These are phyloP conservation scores for Camarhynchus parvulus DNA, from an alignment of 2,113 vertebrate genomes.

Conservation along the genomic window DNA sequence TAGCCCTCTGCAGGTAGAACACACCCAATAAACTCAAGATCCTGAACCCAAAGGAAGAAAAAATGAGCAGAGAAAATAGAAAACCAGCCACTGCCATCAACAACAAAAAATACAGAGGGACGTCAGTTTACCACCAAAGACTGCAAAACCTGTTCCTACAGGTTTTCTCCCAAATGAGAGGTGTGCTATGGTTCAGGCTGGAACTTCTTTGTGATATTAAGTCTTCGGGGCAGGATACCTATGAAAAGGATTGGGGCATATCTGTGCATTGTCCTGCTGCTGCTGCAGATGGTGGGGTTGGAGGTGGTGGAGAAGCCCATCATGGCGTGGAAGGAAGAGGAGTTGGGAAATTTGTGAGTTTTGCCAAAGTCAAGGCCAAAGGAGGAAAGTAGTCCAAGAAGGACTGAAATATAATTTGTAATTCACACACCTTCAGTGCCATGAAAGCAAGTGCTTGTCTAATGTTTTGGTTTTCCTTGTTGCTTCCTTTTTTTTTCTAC, in stretches of 20 bases:
- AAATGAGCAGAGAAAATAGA: neutral
- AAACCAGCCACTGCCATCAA: neutral
- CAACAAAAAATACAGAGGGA: neutral
- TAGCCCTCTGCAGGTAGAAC: neutral
- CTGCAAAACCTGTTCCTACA: neutral
- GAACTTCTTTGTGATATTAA: neutral
- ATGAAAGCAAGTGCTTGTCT: neutral
- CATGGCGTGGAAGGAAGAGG: accelerated
- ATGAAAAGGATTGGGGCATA: neutral
- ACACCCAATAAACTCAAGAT: neutral
- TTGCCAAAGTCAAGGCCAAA: neutral
- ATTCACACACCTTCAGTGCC: neutral
- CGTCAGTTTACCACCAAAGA: neutral
- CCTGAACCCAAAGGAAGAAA: neutral
- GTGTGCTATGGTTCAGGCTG: neutral
- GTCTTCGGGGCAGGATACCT: neutral
- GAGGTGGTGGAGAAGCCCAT: neutral
- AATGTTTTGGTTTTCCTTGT: neutral
- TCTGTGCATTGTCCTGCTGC: neutral
- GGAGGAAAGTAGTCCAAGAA: neutral
- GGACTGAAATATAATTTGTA: neutral
- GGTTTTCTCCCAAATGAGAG: neutral
- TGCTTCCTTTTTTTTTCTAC: neutral
- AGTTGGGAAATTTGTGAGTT: neutral
- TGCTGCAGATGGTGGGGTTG: accelerated